Conservation (phyloP, 2,888 invertebrate genomes). For the Bursaphelenchus okinawaensis region DNA sequence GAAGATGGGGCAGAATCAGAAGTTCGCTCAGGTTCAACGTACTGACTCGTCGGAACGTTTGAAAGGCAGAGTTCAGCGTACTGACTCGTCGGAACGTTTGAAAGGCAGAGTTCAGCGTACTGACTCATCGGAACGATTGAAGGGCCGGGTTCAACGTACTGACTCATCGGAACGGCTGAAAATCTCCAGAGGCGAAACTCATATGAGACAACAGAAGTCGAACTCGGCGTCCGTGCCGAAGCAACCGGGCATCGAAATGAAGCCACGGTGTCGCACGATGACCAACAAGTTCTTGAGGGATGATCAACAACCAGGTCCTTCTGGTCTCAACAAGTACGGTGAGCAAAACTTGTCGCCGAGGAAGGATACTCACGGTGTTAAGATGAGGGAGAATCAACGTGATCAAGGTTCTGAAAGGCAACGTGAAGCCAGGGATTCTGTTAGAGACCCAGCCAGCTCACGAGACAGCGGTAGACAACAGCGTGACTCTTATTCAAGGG, state of each 20-base stretch:
- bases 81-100: not conserved
- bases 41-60: not conserved
- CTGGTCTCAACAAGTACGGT: no score
- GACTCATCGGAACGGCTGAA: not conserved
- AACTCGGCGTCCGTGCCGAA: not conserved
- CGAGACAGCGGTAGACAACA: no score
- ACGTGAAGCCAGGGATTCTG: no score
- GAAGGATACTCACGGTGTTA: no score
- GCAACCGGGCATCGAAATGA: not conserved
- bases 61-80: not conserved
- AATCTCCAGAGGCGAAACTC: not conserved
- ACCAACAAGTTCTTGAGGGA: not conserved
- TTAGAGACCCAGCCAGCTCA: no score
- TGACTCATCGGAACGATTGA: not conserved
- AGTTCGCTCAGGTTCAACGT: not conserved
- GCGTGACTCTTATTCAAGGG: no score
- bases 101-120: not conserved
- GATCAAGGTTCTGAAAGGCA: no score
- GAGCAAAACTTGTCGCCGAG: no score
- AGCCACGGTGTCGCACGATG: not conserved
- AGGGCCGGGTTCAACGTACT: no score
- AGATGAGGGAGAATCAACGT: no score
- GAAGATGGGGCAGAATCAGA: not conserved
- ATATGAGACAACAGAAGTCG: not conserved
- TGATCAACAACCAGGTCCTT: not conserved